A percentile compares a stretch with the other conserved stretches of the same genome.
Evolutionary conservation across 2,888 invertebrate species (phyloP).

Genomic region (Aporophyla nigra): DNA sequence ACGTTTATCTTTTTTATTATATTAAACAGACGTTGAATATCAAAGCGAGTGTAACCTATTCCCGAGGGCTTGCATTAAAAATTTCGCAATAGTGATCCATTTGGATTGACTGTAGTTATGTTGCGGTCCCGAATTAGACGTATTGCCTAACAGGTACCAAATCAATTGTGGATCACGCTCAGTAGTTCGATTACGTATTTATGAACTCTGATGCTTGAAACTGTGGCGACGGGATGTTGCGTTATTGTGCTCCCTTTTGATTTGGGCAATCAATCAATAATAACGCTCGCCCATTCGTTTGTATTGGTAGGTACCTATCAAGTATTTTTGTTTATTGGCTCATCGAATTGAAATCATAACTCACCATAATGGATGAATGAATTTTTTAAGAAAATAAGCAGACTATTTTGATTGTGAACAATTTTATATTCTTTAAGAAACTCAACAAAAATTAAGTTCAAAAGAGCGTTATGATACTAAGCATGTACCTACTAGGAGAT

Average conservation of each 20-base stretch:
- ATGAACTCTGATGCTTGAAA: slow-evolving; percentile 47
- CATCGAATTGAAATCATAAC: neutral
- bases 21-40: slow-evolving; percentile 34
- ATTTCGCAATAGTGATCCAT: slow-evolving; percentile 71
- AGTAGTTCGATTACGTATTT: slow-evolving; percentile 57
- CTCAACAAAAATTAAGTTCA: no score
- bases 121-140: slow-evolving; percentile 70
- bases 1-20: slow-evolving; percentile 26
- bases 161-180: slow-evolving; percentile 61
- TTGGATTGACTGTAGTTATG: slow-evolving; percentile 69
- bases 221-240: slow-evolving; percentile 46
- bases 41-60: slow-evolving; percentile 43
- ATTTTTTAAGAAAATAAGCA: neutral
- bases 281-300: slow-evolving; percentile 14
- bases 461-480: neutral
- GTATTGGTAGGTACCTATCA: slow-evolving; percentile 16
- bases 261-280: slow-evolving; percentile 51
- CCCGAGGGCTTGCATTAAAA: slow-evolving; percentile 66
- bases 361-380: neutral
- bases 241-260: slow-evolving; percentile 46
- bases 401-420: neutral
- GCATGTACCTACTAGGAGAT: neutral
- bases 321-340: neutral
- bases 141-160: slow-evolving; percentile 70
- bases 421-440: neutral